phyloP scores from a whole-genome alignment of 2,113 vertebrate species.

The Mastomys coucha region DNA sequence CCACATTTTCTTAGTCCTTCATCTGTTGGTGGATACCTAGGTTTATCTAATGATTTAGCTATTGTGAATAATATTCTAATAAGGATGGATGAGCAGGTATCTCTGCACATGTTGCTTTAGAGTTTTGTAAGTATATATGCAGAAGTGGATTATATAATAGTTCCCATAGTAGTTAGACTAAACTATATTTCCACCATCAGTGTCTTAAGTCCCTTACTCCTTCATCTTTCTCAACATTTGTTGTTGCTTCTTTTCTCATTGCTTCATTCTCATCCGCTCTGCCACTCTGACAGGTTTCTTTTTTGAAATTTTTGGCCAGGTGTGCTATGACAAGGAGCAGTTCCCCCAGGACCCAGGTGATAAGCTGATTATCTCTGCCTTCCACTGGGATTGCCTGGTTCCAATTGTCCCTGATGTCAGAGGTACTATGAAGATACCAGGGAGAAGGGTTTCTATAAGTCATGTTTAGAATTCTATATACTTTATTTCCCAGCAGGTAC shows the following conservation, averaged over 20 bases:
- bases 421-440: background rate
- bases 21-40: background rate
- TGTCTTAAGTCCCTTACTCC: background rate
- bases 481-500: background rate
- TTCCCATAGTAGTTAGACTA: background rate
- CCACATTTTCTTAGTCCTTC: background rate
- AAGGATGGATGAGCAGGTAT: background rate
- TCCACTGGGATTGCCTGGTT: background rate
- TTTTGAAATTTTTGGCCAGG: background rate
- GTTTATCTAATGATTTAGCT: background rate
- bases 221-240: background rate
- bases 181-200: background rate
- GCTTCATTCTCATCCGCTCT: background rate
- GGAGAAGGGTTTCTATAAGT: background rate
- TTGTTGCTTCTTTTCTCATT: background rate
- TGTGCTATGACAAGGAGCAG: background rate
- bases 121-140: background rate
- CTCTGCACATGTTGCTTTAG: background rate
- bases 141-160: background rate
- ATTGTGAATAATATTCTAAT: background rate
- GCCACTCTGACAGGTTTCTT: background rate
- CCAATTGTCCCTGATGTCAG: background rate
- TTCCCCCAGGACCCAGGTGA: slow-evolving; percentile 33
- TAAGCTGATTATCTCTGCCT: slow-evolving; percentile 1
- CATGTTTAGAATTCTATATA: background rate